These are phyloP conservation scores for Pelecanus crispus DNA, from an alignment of 2,113 vertebrate genomes.

Conservation along the genomic window DNA sequence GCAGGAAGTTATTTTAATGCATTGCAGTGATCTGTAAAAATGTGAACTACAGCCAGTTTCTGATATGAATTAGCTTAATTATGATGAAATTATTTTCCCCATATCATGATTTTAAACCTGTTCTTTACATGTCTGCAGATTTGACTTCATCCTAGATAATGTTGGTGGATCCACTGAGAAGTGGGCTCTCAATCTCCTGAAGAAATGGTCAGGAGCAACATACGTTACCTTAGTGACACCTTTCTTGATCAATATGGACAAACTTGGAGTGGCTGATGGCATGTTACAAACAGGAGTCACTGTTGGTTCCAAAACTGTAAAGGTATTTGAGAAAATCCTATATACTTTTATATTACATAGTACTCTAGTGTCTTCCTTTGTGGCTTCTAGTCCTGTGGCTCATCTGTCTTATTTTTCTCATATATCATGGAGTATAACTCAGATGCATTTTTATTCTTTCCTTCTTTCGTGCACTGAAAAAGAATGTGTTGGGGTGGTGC, in stretches of 20 bases:
- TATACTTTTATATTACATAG: background rate
- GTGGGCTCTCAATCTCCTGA: constrained; percentile 85
- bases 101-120: background rate
- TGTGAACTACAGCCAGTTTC: background rate
- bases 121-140: constrained; percentile 61
- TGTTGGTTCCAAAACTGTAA: constrained; percentile 81
- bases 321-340: constrained; percentile 70
- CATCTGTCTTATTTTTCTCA: background rate
- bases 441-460: background rate
- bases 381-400: background rate
- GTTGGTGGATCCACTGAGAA: constrained; percentile 88
- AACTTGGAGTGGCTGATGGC: constrained; percentile 88
- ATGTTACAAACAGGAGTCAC: constrained; percentile 88
- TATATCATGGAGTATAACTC: background rate
- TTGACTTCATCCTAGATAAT: constrained; percentile 92
- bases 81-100: background rate
- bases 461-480: background rate
- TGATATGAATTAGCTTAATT: background rate
- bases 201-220: constrained; percentile 91
- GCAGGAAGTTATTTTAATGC: background rate
- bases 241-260: constrained; percentile 90
- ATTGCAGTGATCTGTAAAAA: background rate
- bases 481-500: background rate
- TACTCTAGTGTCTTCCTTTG: background rate
- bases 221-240: constrained; percentile 93